These are phyloP conservation scores for Tringa solitaria DNA, from an alignment of 2,113 vertebrate species.

Conservation along the genomic window DNA sequence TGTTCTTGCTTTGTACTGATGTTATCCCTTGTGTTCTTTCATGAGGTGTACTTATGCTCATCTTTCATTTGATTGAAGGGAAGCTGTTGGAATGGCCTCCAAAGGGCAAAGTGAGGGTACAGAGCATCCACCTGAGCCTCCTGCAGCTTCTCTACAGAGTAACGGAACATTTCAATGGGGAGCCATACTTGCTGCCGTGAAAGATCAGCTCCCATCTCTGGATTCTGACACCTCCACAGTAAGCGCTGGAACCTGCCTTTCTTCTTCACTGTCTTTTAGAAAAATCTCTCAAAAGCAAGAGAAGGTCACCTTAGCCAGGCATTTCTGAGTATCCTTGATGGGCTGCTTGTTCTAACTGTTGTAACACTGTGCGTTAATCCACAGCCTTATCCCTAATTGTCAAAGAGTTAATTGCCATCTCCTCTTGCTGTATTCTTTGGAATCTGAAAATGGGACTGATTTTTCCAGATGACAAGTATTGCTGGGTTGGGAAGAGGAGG, in stretches of 20 bases:
- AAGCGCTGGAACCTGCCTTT: conserved; percentile 10
- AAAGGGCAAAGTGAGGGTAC: background rate
- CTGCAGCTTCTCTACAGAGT: background rate
- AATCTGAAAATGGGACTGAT: background rate
- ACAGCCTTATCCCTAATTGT: background rate
- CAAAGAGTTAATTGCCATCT: background rate
- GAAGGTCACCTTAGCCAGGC: background rate
- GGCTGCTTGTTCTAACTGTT: background rate
- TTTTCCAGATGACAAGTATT: background rate
- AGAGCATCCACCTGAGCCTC: background rate
- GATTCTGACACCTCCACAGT: conserved; percentile 74
- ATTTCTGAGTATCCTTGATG: background rate
- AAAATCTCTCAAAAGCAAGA: background rate
- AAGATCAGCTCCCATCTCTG: conserved; percentile 75
- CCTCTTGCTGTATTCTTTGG: background rate
- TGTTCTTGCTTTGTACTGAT: background rate
- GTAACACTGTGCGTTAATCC: background rate
- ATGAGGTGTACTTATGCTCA: background rate
- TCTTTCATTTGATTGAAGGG: background rate
- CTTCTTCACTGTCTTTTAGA: background rate
- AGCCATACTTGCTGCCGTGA: conserved; percentile 70
- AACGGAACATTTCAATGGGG: conserved; percentile 54
- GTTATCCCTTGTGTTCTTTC: background rate
- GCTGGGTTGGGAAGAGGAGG: background rate
- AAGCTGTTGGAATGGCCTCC: conserved; percentile 57